Evolutionary conservation across 2,888 invertebrate genomes (phyloP), one percentile per base, ranked within the genome.

Genomic region (Yponomeuta malinellus): DNA sequence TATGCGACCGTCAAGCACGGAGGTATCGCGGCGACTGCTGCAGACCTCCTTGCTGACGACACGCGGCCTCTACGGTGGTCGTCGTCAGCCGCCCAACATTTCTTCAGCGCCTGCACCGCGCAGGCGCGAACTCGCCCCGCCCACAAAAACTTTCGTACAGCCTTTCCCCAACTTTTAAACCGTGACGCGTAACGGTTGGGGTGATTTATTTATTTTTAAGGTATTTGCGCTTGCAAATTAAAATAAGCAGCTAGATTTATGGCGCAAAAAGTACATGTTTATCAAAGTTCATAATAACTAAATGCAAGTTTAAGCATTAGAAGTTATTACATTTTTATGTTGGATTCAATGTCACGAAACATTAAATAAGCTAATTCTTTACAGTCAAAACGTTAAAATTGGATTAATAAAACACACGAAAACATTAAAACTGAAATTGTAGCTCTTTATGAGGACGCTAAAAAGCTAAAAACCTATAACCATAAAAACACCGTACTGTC

Each of bases 21-120:
- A 75, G 84, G 79, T 79, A 76, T 76, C 90, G 91, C 89, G 89
- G 82, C 79, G 78, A 91, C 90, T 92, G 84, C 78, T 83, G 76
- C 77, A 77, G 81, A 79, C 33, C 33, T n/a, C 10, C 77, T 59
- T 59, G 52, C 52, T 59, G 52, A 59, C 52, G 52, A 12, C 15
- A 59, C 52, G 12, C 81, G 74, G 78, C 83, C 81, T 82, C 84
- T 77, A 76, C 79, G 75, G 83, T 74, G 64, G 84, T 77, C 81
- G 86, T 80, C 80, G 84, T 79, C 78, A 78, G 78, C 82, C 77
- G 74, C 43, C 78, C 83, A 88, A 84, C 88, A 90, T 76, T 76
- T 91, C 90, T 90, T 90, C 88, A 73, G 87, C 85, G 76, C 5
- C 1, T 2, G 10, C 9, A 79, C 63, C 10, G 74, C 90, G 91